These are phyloP conservation scores for Peromyscus aztecus DNA, from an alignment of 2,797 vertebrate species.

Conservation along the genomic window DNA sequence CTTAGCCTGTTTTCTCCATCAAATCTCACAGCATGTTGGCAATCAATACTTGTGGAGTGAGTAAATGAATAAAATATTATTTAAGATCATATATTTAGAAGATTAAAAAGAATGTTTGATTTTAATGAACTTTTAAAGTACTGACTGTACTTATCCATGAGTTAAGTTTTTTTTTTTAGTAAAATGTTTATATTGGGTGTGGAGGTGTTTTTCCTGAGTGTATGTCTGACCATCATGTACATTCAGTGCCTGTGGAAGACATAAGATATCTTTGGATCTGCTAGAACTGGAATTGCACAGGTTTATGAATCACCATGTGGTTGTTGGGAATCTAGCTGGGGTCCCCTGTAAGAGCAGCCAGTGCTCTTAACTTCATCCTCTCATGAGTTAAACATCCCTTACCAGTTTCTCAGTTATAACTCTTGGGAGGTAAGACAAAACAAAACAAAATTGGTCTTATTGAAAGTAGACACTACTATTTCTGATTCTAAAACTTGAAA, in stretches of 20 bases:
- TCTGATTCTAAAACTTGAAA: background rate
- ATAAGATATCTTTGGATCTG: background rate
- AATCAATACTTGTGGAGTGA: background rate
- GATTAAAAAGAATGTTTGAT: background rate
- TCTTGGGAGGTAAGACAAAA: background rate
- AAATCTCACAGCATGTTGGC: background rate
- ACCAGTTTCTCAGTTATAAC: background rate
- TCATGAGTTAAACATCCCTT: background rate
- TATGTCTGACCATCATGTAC: background rate
- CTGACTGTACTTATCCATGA: background rate
- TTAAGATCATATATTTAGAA: background rate
- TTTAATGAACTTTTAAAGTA: background rate
- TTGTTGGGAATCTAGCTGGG: background rate
- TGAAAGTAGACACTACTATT: background rate
- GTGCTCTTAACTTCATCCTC: background rate
- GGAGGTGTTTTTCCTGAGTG: background rate
- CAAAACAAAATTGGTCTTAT: background rate
- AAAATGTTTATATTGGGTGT: background rate
- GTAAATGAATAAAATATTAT: background rate
- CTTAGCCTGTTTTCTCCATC: background rate
- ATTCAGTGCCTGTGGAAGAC: too few species aligned
- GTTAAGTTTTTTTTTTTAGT: background rate
- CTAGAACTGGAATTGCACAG: background rate
- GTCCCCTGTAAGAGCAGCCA: background rate
- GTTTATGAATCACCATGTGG: background rate